phyloP scores from a whole-genome alignment of 2,797 vertebrate species.

The Semotilus atromaculatus region DNA sequence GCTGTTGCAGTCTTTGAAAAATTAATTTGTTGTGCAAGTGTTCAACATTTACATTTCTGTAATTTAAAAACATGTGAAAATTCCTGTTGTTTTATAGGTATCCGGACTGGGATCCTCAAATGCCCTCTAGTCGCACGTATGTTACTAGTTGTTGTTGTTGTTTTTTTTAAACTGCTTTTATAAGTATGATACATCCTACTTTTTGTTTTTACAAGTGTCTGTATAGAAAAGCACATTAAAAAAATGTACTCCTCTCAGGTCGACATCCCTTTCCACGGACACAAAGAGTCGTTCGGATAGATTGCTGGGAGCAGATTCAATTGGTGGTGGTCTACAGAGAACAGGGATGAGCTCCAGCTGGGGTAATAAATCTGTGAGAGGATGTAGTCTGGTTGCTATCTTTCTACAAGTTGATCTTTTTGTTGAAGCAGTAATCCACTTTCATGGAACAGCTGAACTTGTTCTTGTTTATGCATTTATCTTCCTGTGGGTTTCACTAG shows the following conservation, averaged over 20 bases:
- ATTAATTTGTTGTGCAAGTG: neutral
- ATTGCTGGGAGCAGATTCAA: slow-evolving; percentile 72
- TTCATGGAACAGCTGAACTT: neutral
- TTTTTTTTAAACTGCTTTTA: neutral
- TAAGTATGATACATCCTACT: neutral
- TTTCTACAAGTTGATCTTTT: neutral
- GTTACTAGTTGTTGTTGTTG: neutral
- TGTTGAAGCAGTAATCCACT: neutral
- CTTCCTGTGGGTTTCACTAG: neutral
- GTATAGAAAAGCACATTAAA: neutral
- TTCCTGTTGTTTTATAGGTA: slow-evolving; percentile 70
- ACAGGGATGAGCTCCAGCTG: slow-evolving; percentile 71
- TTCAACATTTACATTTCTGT: neutral
- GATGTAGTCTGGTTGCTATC: neutral
- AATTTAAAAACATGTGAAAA: neutral
- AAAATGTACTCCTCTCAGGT: slow-evolving; percentile 55
- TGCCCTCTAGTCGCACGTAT: slow-evolving; percentile 71
- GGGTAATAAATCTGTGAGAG: slow-evolving; percentile 65
- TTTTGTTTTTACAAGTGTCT: neutral
- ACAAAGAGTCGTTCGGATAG: slow-evolving; percentile 73
- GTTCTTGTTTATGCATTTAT: neutral
- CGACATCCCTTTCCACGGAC: slow-evolving; percentile 64
- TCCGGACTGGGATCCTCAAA: slow-evolving; percentile 79
- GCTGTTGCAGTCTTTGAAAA: neutral
- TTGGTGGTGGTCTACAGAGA: slow-evolving; percentile 59